Percentiles rank a stretch among this genome's conserved stretches.
These are phyloP conservation scores for Hippoglossus hippoglossus DNA, from an alignment of 2,797 vertebrate species.

Conservation along the genomic window DNA sequence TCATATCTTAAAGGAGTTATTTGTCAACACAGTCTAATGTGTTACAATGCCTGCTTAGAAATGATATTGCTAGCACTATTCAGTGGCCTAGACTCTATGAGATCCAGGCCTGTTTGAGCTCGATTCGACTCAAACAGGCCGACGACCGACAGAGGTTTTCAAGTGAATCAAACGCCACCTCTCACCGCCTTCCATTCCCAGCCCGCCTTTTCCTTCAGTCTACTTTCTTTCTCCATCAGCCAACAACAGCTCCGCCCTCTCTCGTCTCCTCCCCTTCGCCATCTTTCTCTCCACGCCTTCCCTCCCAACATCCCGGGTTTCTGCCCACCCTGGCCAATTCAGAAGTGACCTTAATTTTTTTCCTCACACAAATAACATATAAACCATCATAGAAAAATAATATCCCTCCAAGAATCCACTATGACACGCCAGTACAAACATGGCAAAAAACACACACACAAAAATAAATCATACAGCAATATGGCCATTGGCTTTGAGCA, in stretches of 20 bases:
- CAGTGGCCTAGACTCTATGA: slow-evolving; percentile 66
- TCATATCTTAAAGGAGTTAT: slow-evolving; percentile 73
- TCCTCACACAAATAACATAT: slow-evolving; percentile 72
- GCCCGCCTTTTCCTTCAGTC: slow-evolving; percentile 12
- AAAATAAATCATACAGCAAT: slow-evolving; percentile 80
- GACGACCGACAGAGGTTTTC: slow-evolving; percentile 64
- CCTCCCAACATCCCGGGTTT: too few species aligned
- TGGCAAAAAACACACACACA: slow-evolving; percentile 66
- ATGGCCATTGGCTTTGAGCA: slow-evolving; percentile 80
- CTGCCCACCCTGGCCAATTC: slow-evolving; percentile 33
- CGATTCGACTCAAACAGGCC: slow-evolving; percentile 34
- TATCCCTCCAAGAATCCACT: slow-evolving; percentile 82
- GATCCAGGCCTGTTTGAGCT: slow-evolving; percentile 34
- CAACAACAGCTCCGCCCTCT: slow-evolving; percentile 16
- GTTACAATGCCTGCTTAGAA: slow-evolving; percentile 70
- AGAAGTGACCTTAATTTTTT: slow-evolving; percentile 54
- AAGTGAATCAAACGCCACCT: slow-evolving; percentile 69
- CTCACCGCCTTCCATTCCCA: slow-evolving; percentile 33
- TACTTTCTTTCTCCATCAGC: slow-evolving; percentile 72
- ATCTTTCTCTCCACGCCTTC: slow-evolving; percentile 20
- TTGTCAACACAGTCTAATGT: slow-evolving; percentile 70
- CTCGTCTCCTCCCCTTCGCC: slow-evolving; percentile 40
- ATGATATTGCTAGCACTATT: slow-evolving; percentile 77
- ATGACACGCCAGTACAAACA: slow-evolving; percentile 79
- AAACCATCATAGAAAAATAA: slow-evolving; percentile 82